Conservation (phyloP, 64 coral and sea anemone genomes). For the Trachythela sp. region DNA sequence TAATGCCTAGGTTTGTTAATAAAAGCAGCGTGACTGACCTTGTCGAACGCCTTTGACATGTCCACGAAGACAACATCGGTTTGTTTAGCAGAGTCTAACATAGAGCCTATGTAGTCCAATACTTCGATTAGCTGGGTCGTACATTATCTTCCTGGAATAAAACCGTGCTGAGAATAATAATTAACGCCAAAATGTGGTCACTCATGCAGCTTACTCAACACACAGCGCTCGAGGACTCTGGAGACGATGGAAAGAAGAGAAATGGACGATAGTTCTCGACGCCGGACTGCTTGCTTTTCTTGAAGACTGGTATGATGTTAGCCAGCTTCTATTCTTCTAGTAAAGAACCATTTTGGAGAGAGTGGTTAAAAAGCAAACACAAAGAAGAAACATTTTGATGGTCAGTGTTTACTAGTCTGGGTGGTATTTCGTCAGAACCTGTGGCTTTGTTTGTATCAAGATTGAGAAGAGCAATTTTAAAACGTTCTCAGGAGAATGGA, state of each 20-base stretch:
- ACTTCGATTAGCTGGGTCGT: constrained; percentile 49
- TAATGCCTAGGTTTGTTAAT: constrained; percentile 34
- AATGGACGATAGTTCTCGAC: constrained; percentile 50
- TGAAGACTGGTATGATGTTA: constrained; percentile 38
- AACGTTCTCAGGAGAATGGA: background rate
- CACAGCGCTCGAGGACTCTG: constrained; percentile 48
- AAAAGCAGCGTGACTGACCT: constrained; percentile 42
- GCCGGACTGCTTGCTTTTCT: constrained; percentile 12
- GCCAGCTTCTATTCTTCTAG: constrained; percentile 36
- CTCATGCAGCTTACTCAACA: constrained; percentile 26
- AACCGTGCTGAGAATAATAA: constrained; percentile 46
- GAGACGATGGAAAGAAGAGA: constrained; percentile 30
- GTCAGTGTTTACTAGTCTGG: constrained; percentile 44
- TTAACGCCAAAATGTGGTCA: constrained; percentile 1
- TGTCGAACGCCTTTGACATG: constrained; percentile 59
- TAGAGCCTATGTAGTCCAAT: constrained; percentile 20
- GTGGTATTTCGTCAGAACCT: constrained; percentile 53
- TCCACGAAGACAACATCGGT: constrained; percentile 49
- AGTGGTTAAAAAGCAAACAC: constrained; percentile 33
- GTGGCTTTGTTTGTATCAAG: constrained; percentile 53
- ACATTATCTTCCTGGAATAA: constrained; percentile 47
- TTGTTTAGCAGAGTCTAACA: constrained; percentile 39
- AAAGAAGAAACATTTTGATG: constrained; percentile 51
- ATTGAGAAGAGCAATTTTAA: constrained; percentile 34
- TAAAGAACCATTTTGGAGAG: constrained; percentile 13